Evolutionary conservation across 2,888 invertebrate genomes (phyloP), one percentile per base, ranked within the genome.

Genomic region (Acanthosepion lycidas): DNA sequence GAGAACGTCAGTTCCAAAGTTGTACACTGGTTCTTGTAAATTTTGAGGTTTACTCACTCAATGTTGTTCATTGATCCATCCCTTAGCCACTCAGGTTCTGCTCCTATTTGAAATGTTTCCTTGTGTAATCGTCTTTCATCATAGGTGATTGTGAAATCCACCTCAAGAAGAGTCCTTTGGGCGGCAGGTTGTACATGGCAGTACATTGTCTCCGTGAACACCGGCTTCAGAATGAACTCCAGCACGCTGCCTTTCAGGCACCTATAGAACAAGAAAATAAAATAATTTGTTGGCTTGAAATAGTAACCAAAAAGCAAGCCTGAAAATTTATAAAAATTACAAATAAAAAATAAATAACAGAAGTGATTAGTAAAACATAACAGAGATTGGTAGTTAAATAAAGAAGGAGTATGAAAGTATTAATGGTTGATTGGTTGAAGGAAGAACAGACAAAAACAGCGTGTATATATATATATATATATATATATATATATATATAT

Each of bases 171-270:
- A 42, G 95, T 95, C 94, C 96, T 96, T 78, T 95, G 94, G 42
- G 95, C 95, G 4, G 95, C 94, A 51, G 96, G 96, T n/a, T 95
- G 95, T 78, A 97, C 96, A 95, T 96, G 96, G 95, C 97, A 97
- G 95, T 95, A 96, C 95, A 96, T 96, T 42, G 96, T 95, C 94
- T 96, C 95, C 55, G 51, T 94, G 95, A 95, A 97, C 23, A 96
- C 95, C 0, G 97, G 97, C 51, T 96, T 94, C 91, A 97, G 95
- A 20, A 96, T 96, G 94, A 97, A 97, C 95, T 97, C 97, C 18
- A 97, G 96, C 33, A 97, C 94, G 94, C 96, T 97, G 15, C 97
- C 97, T 91, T 96, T 96, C 53, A 96, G 95, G 95, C 97, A 97
- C 94, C 97, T 97, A 95, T 26, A 94, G 94, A 28, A 93, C 12